A percentile compares a stretch with the other conserved stretches of the same genome.
Evolutionary conservation across 2,888 invertebrate species (phyloP).

Genomic region (Trissoscelio sp.): DNA sequence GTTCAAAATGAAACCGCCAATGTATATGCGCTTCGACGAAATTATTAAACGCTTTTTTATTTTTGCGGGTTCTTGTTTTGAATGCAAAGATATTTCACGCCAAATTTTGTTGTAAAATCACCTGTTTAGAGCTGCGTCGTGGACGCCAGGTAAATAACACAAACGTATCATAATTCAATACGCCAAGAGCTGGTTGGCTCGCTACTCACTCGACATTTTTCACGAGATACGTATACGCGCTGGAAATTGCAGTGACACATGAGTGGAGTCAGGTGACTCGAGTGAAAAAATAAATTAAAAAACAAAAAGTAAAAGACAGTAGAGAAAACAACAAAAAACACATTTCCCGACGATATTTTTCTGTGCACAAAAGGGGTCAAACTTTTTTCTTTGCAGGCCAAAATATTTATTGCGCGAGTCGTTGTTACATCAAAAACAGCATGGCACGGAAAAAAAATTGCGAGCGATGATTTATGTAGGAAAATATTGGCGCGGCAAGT

Average conservation of each 20-base stretch:
- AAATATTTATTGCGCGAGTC: conserved; percentile 52
- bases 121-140: conserved; percentile 36
- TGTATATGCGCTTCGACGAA: conserved; percentile 15
- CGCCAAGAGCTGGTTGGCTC: conserved; percentile 58
- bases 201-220: conserved; percentile 63
- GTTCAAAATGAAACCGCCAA: conserved; percentile 29
- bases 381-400: conserved; percentile 55
- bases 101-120: conserved; percentile 58
- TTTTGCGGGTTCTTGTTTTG: conserved; percentile 33
- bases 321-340: background rate
- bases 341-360: conserved; percentile 22
- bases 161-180: conserved; percentile 67
- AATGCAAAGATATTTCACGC: conserved; percentile 50
- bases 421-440: conserved; percentile 51
- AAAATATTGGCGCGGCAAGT: conserved; percentile 32
- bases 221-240: conserved; percentile 40
- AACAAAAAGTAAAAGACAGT: conserved; percentile 1
- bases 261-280: conserved; percentile 65
- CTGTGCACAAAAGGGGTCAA: conserved; percentile 39
- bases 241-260: conserved; percentile 66
- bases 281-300: conserved; percentile 37
- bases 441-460: conserved; percentile 43
- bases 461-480: conserved; percentile 38
- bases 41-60: conserved; percentile 37
- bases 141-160: conserved; percentile 59